Base-by-base conservation (phyloP, 1,140 invertebrate species). In the Harpegnathos saltator region DNA sequence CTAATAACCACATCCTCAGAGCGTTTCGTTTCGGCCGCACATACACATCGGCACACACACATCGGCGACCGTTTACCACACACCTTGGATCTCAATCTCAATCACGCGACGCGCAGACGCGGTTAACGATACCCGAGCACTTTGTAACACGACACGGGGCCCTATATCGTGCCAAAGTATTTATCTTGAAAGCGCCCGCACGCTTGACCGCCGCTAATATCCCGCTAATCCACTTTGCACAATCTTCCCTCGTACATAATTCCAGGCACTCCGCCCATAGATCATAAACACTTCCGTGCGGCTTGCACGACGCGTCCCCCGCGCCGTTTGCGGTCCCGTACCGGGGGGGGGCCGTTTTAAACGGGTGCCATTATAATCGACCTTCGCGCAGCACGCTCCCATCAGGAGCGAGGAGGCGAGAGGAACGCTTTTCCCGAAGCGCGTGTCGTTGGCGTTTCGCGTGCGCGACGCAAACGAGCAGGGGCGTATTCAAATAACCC, bases 211-310 rank as follows among this genome's bases (percentile, higher is more conserved):
- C 75, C 75, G 11, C 75, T 80, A 80, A 80, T 80, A 71, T 80
- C 65, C 75, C 75, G 54, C 75, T 80, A 80, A 80, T 80, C 75
- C 75, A 80, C 75, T 80, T 80, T 80, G 33, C 65, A 71, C 75
- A 80, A 80, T 80, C 75, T 80, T 80, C 75, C 65, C 66, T 59
- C 75, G 54, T 80, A 80, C 75, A 80, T 80, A 80, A 80, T 80
- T 56, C 52, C 65, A 80, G 52, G 33, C 54, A 12, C 52, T 69
- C 75, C 65, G 65, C 75, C 75, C 65, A 80, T 80, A 80, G 63
- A 80, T 80, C 75, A 80, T 80, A 80, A 80, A 80, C 75, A 69
- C 75, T 71, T 80, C 75, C 65, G 75, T 80, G 75, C 52, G 52
- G 65, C 52, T 48, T 58, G 52, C 52, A n/a, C n/a, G n/a, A n/a